phyloP scores from a whole-genome alignment of 2,888 invertebrate species.

The Calameuta pallipes region DNA sequence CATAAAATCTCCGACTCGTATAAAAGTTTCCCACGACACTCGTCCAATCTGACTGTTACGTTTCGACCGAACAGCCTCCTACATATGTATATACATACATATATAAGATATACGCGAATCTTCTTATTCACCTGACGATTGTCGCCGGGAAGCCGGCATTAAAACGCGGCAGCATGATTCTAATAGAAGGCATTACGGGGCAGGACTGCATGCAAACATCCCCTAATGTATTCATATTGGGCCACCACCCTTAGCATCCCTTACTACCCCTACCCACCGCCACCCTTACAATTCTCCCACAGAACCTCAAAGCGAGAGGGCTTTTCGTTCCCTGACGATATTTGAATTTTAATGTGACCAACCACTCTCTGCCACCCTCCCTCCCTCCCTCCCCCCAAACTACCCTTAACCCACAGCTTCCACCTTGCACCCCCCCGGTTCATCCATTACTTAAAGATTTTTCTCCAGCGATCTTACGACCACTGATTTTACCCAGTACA shows the following conservation, averaged over 20 bases:
- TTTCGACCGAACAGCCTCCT: neutral
- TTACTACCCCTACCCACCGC: neutral
- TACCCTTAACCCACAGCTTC: neutral
- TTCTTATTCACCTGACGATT: neutral
- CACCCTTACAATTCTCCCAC: constrained; percentile 26
- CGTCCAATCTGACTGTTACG: neutral
- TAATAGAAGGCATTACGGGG: constrained; percentile 59
- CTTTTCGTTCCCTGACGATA: constrained; percentile 40
- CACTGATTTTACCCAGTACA: neutral
- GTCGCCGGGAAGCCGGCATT: constrained; percentile 37
- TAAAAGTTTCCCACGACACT: neutral
- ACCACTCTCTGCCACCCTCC: neutral
- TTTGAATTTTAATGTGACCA: constrained; percentile 54
- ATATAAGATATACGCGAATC: neutral
- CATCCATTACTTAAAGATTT: neutral
- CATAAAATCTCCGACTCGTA: neutral
- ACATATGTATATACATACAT: neutral
- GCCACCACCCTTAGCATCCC: constrained; percentile 30
- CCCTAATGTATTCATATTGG: constrained; percentile 59
- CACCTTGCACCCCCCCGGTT: neutral
- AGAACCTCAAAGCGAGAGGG: constrained; percentile 40
- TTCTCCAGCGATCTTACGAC: neutral
- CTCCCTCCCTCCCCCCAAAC: neutral
- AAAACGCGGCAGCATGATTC: constrained; percentile 62
- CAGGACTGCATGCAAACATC: constrained; percentile 47